These are phyloP conservation scores for Trissonchulus latispiculum DNA, from an alignment of 2,888 invertebrate genomes.

Conservation along the genomic window DNA sequence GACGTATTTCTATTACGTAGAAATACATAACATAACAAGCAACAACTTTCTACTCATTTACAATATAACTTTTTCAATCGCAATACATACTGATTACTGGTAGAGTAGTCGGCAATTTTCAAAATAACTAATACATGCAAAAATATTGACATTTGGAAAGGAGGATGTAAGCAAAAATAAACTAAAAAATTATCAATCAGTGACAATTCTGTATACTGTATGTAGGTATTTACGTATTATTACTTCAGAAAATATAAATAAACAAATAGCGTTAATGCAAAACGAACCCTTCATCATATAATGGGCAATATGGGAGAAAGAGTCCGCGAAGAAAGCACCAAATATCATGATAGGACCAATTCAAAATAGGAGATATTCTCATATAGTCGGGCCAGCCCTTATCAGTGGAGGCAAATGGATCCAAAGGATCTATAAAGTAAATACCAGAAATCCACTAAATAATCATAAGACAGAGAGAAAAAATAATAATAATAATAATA, in stretches of 20 bases:
- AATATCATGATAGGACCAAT: slow-evolving; percentile 80
- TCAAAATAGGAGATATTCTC: slow-evolving; percentile 76
- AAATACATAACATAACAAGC: too few species aligned
- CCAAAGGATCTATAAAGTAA: slow-evolving; percentile 4
- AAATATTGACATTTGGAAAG: neutral
- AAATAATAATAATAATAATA: too few species aligned
- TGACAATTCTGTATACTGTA: too few species aligned
- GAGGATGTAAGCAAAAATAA: neutral
- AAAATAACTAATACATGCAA: slow-evolving; percentile 26
- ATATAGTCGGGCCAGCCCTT: slow-evolving; percentile 76
- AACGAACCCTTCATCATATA: slow-evolving; percentile 74
- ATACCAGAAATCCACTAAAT: too few species aligned
- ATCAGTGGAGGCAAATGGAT: slow-evolving; percentile 57
- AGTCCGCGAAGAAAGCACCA: slow-evolving; percentile 74
- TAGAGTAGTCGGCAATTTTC: too few species aligned
- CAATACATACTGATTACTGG: too few species aligned
- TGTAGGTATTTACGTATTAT: neutral
- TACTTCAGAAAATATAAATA: neutral
- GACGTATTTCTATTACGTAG: too few species aligned
- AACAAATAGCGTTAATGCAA: slow-evolving; percentile 1
- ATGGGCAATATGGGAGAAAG: slow-evolving; percentile 72
- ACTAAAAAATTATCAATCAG: neutral
- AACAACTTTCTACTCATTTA: too few species aligned
- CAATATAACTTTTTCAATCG: too few species aligned
- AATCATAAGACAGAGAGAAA: too few species aligned